These are phyloP conservation scores for Vidua macroura DNA, from an alignment of 2,113 vertebrate species.

Conservation along the genomic window DNA sequence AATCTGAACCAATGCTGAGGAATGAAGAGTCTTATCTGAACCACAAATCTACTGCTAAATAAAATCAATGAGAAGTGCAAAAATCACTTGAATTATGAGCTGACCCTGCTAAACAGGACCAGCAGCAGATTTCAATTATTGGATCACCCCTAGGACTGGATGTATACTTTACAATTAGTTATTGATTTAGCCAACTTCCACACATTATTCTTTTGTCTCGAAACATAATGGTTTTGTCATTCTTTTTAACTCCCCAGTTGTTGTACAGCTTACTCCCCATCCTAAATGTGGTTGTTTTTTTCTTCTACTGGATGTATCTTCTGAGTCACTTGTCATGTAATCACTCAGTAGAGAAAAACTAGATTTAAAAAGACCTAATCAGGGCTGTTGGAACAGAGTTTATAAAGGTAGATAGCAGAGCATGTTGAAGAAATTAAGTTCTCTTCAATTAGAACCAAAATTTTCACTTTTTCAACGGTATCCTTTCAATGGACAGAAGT, in stretches of 20 bases:
- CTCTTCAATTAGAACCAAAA: not conserved
- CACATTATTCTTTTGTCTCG: constrained; percentile 38
- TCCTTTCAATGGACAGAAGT: not conserved
- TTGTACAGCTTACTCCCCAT: not conserved
- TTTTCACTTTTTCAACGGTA: not conserved
- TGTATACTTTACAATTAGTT: constrained; percentile 39
- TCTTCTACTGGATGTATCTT: not conserved
- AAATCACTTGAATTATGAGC: constrained; percentile 24
- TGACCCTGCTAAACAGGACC: constrained; percentile 28
- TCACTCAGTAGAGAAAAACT: not conserved
- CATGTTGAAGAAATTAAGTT: not conserved
- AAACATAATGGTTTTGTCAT: not conserved
- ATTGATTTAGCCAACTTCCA: constrained; percentile 33
- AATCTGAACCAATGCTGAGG: not conserved
- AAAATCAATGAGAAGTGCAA: constrained; percentile 45
- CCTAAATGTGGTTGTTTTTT: not conserved
- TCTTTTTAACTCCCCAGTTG: not conserved
- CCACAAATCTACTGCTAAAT: constrained; percentile 25
- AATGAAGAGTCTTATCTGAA: not conserved
- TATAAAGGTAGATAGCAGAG: not conserved
- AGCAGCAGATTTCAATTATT: constrained; percentile 23
- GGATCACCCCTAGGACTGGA: not conserved
- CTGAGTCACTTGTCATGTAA: not conserved
- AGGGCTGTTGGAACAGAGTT: not conserved
- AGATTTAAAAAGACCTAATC: not conserved